Percentiles rank a stretch among this genome's conserved stretches.
Evolutionary conservation across 2,888 invertebrate species (phyloP).

Genomic region (Dynastes hyllus): DNA sequence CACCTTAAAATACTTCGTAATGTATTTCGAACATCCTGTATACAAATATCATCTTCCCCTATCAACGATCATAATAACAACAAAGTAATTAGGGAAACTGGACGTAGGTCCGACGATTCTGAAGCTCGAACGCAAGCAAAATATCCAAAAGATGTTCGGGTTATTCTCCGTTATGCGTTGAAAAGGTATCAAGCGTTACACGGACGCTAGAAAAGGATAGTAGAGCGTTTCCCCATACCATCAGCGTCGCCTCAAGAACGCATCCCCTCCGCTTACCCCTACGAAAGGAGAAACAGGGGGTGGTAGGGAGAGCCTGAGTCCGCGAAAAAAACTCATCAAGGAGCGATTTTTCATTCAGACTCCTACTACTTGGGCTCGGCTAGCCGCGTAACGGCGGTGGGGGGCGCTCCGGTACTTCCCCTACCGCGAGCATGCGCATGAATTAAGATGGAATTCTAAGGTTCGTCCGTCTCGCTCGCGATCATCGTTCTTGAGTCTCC

Average conservation of each 20-base stretch:
- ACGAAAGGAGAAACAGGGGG: slow-evolving; percentile 53
- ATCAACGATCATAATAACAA: too few species aligned
- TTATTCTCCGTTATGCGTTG: too few species aligned
- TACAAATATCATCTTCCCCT: too few species aligned
- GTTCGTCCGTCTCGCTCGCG: slow-evolving; percentile 65
- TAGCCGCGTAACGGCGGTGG: slow-evolving; percentile 55
- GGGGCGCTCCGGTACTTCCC: slow-evolving; percentile 68
- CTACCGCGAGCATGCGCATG: slow-evolving; percentile 65
- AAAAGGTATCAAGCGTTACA: background rate
- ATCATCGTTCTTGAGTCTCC: slow-evolving; percentile 66
- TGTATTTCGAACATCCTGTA: too few species aligned
- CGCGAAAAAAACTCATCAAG: slow-evolving; percentile 66
- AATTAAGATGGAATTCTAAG: slow-evolving; percentile 70
- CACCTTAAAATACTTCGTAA: too few species aligned
- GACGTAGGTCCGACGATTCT: too few species aligned
- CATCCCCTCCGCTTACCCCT: slow-evolving; percentile 41
- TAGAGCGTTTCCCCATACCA: background rate
- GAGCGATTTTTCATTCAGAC: slow-evolving; percentile 62
- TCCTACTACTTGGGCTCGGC: slow-evolving; percentile 15
- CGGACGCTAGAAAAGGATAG: background rate
- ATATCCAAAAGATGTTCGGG: background rate
- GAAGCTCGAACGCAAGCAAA: background rate
- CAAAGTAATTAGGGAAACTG: too few species aligned
- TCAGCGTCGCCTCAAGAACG: background rate
- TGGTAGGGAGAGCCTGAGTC: slow-evolving; percentile 59